Conservation (phyloP, 2,888 invertebrate genomes). For the Polymixis lichenea region DNA sequence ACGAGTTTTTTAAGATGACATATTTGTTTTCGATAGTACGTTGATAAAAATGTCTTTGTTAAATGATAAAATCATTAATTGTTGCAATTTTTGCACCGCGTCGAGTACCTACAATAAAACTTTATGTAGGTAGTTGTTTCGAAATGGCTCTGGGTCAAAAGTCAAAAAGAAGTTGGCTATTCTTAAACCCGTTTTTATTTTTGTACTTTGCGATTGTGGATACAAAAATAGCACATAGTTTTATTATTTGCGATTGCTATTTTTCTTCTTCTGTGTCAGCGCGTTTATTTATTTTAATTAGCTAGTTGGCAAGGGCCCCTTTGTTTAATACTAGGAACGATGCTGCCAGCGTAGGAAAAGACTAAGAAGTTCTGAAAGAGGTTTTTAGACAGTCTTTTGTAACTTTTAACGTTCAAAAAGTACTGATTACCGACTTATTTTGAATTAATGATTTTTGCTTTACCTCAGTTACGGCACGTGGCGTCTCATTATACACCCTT, state of each 20-base stretch:
- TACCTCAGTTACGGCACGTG: too few species aligned
- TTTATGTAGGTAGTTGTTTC: not conserved
- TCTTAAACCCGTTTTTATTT: not conserved
- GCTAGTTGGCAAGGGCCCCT: not conserved
- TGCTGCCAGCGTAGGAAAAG: not conserved
- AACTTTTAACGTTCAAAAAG: not conserved
- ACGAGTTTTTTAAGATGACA: not conserved
- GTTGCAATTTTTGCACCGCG: too few species aligned
- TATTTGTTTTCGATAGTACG: not conserved
- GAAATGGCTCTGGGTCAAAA: not conserved
- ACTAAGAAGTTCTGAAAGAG: not conserved
- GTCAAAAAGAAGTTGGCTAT: not conserved
- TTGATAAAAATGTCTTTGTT: too few species aligned
- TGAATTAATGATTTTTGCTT: too few species aligned
- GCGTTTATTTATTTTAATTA: not conserved
- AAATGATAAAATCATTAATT: not conserved
- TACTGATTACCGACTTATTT: too few species aligned
- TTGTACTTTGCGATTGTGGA: slow-evolving; percentile 10
- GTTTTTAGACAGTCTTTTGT: not conserved
- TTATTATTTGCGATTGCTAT: slow-evolving; percentile 16
- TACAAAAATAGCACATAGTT: not conserved
- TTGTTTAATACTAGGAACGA: not conserved
- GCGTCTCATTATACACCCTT: too few species aligned
- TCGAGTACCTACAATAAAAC: not conserved
- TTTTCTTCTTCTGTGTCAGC: not conserved